Evolutionary conservation across 37 sponge, comb jelly and placozoan species (phyloP), one percentile per base, ranked within the genome.

Genomic region (Aplysina aerophoba): DNA sequence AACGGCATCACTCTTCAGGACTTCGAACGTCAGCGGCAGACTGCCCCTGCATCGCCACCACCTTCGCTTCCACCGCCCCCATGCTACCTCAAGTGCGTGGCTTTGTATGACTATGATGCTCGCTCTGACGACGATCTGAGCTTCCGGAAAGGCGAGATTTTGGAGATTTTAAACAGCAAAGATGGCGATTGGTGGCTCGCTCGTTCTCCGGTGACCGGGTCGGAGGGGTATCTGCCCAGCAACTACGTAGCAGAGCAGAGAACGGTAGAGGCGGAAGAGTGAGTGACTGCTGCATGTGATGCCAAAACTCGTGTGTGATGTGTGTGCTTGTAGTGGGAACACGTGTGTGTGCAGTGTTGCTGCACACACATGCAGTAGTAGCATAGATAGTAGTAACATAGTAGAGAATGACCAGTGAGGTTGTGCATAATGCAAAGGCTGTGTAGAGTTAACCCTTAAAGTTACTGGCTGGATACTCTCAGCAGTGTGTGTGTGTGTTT

Each of bases 131-230:
- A 98, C 73, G 99, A 98, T 80, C 84, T 98, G 74, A 88, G 84
- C 41, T 98, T 98, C 82, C 64, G 83, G 58, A 98, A 98, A 73
- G 99, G 97, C 60, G 99, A 98, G 69, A 41, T 63, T 31, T 84
- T 98, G 54, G 93, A 96, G 75, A 89, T 98, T 0, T 31, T 96
- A 30, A 90, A 98, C 83, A 92, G 88, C 75, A 58, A 81, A 36
- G 99, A 98, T 81, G 99, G 99, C 4, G 99, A 96, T 62, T 98
- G 99, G 99, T 98, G 99, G 99, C 87, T 94, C 55, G 99, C 97
- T 27, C 69, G 92, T 34, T 90, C 95, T 33, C 58, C 94, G 54
- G 75, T 81, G 54, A 91, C 97, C 15, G 86, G 90, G 33, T 73
- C 53, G 50, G 93, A 90, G 56, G 99, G 99, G 0, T 98, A 91